Evolutionary conservation across 2,113 vertebrate species (phyloP), one percentile per base, ranked within the genome.

Genomic region (Jacana jacana): DNA sequence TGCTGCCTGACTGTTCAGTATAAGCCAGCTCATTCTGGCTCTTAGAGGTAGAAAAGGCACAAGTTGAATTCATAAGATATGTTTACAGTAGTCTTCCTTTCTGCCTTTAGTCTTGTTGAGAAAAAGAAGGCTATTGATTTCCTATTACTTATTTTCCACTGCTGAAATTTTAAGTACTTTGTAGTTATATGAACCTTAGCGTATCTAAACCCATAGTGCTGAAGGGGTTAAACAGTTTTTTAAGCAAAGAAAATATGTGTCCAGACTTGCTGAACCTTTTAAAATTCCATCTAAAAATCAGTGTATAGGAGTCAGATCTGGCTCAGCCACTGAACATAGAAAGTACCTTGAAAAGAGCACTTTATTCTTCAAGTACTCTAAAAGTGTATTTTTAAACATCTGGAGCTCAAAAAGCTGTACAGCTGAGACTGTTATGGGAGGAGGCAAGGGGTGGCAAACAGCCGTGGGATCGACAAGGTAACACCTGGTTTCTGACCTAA

Each of bases 401-500:
- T 94, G 86, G 91, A 90, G 64, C 63, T 35, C 35, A 2, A 2
- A 78, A 85, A 91, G 83, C 60, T 89, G 71, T 58, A 44, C 0
- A 0, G 28, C 72, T 91, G 78, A 95, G 73, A 23, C 75, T 88
- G 66, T 83, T 93, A 60, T n/a, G 58, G 63, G 76, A 94, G 72
- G 76, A 95, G 70, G 42, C 42, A 78, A 42, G 12, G 27, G 60
- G 89, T 73, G 94, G 69, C 68, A 88, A 88, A 71, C 69, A 87
- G 52, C 68, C 15, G 6, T 25, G 69, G 77, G 66, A 92, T 54
- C 72, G 82, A 65, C 52, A 76, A 51, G 16, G 1, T 42, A 81
- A 86, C 94, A 78, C 88, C 87, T 93, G 94, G 95, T 97, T 96
- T 96, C 95, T 84, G 94, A 78, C 91, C 51, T 92, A 60, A 94